Percentiles rank a stretch among this genome's conserved stretches.
Evolutionary conservation across 2,888 invertebrate species (phyloP).

Genomic region (Sylvicola cinctus): DNA sequence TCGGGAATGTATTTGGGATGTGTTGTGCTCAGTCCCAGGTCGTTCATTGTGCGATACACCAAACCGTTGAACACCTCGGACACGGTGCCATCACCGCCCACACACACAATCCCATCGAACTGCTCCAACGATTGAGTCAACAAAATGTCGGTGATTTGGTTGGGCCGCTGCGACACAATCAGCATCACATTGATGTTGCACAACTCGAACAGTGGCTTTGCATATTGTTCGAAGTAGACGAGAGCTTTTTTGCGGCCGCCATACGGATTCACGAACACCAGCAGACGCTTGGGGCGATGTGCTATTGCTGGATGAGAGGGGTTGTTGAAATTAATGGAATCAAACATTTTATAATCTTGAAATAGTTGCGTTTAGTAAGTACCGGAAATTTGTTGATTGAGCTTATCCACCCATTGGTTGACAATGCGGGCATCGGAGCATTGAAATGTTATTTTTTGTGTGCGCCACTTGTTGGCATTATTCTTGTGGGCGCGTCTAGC

Average conservation of each 20-base stretch:
- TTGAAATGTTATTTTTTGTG: not conserved
- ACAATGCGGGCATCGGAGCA: too few relatives aligned
- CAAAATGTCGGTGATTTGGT: constrained; percentile 52
- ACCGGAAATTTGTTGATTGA: too few relatives aligned
- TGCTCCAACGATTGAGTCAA: constrained; percentile 32
- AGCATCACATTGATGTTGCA: constrained; percentile 45
- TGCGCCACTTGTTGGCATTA: constrained; percentile 3
- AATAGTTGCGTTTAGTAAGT: too few relatives aligned
- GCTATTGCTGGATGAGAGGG: too few relatives aligned
- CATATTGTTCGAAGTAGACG: constrained; percentile 50
- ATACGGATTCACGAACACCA: constrained; percentile 68
- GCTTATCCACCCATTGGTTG: too few relatives aligned
- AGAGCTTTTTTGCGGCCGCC: constrained; percentile 58
- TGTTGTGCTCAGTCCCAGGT: too few relatives aligned
- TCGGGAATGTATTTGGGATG: constrained; percentile 19
- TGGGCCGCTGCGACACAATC: constrained; percentile 48
- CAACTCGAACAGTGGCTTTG: constrained; percentile 39
- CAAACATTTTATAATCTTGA: too few relatives aligned
- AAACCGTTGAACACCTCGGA: constrained; percentile 62
- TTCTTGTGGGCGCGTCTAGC: not conserved
- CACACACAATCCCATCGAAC: constrained; percentile 50
- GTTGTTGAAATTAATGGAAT: too few relatives aligned
- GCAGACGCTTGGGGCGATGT: too few relatives aligned
- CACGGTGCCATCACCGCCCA: constrained; percentile 76
- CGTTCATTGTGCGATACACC: constrained; percentile 28